These are phyloP conservation scores for Lutjanus erythropterus DNA, from an alignment of 2,113 vertebrate genomes.

Conservation along the genomic window DNA sequence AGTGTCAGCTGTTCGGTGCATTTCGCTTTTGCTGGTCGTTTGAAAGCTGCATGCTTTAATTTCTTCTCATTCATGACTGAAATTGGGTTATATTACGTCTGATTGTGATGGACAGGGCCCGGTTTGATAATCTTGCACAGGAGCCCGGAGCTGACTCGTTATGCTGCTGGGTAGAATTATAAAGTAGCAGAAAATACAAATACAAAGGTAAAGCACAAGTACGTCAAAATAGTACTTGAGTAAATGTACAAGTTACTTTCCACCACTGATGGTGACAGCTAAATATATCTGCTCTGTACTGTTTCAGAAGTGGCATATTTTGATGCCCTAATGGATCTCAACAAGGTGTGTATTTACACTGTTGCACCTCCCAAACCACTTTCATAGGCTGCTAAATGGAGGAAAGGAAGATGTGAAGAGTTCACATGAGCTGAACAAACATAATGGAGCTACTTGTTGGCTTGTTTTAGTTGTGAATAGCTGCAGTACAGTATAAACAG, in stretches of 20 bases:
- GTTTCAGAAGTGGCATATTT: constrained; percentile 51
- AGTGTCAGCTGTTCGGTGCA: too few species aligned
- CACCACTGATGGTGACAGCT: neutral
- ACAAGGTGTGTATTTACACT: constrained; percentile 54
- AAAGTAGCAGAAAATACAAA: neutral
- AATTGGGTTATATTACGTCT: too few species aligned
- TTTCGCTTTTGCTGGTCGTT: too few species aligned
- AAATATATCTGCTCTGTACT: constrained; percentile 22
- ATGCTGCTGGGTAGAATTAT: too few species aligned
- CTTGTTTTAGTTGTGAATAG: constrained; percentile 41
- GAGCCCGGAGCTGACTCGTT: too few species aligned
- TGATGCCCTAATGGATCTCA: constrained; percentile 77
- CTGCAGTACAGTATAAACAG: constrained; percentile 37
- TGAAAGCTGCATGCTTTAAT: too few species aligned
- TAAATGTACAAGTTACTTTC: neutral
- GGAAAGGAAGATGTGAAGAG: constrained; percentile 16
- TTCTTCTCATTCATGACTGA: too few species aligned
- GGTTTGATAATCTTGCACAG: too few species aligned
- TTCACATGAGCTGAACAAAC: constrained; percentile 35
- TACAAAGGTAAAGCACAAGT: neutral
- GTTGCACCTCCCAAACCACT: constrained; percentile 26
- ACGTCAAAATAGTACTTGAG: neutral
- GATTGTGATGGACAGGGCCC: too few species aligned
- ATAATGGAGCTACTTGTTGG: constrained; percentile 54
- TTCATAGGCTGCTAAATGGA: constrained; percentile 19